Evolutionary conservation across 2,113 vertebrate genomes (phyloP).

Genomic region (Callorhinus ursinus): DNA sequence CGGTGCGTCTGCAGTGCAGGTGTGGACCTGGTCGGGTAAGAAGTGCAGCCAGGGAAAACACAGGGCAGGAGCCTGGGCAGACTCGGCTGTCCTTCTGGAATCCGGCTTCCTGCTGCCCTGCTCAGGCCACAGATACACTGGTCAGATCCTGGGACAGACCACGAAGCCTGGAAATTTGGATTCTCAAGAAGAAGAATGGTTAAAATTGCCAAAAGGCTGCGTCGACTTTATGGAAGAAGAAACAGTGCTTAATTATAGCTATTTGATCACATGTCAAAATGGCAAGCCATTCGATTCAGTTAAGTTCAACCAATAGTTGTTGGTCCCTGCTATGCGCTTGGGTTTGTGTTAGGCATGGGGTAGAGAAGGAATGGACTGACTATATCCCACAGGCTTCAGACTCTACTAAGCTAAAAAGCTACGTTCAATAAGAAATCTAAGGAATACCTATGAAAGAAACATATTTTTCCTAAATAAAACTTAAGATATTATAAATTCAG

Average conservation of each 20-base stretch:
- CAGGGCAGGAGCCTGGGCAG: neutral
- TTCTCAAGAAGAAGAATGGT: constrained; percentile 8
- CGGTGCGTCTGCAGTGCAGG: constrained; percentile 32
- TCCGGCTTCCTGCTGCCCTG: neutral
- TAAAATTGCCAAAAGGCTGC: constrained; percentile 18
- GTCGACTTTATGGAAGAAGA: neutral
- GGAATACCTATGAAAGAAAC: neutral
- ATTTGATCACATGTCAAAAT: neutral
- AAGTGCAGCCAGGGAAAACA: constrained; percentile 43
- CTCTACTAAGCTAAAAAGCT: neutral
- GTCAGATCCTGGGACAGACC: neutral
- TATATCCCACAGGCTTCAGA: neutral
- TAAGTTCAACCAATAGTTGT: neutral
- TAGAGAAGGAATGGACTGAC: neutral
- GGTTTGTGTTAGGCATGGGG: neutral
- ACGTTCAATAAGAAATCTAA: neutral
- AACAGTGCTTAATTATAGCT: constrained; percentile 7
- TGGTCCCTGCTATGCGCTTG: neutral
- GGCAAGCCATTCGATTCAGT: neutral
- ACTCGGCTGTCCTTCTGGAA: neutral
- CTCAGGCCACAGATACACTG: neutral
- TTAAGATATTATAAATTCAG: constrained; percentile 32
- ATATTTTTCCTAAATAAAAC: neutral
- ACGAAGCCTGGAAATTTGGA: neutral
- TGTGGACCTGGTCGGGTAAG: neutral